Base-by-base conservation (phyloP, 1,140 invertebrate genomes). In the Tetranychus cinnabarinus region DNA sequence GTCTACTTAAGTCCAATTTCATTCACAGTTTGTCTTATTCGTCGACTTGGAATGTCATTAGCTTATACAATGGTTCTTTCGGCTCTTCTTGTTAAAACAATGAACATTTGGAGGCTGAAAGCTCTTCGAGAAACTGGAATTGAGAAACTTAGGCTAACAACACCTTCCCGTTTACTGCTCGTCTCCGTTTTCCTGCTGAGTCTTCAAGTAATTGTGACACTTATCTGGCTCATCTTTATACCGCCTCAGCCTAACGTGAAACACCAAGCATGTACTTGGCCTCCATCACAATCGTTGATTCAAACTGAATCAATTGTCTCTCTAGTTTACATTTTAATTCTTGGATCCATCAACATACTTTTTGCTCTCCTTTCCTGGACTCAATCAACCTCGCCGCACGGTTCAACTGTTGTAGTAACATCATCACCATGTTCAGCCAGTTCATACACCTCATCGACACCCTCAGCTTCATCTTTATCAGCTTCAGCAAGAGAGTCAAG, bases 1-100 rank as follows among this genome's bases (percentile, higher is more conserved):
- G 70, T 72, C 6, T 77, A 77, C 66, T 69, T 78, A 23, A 66
- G 75, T 7, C 71, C 74, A 31, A 67, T 72, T 12, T 68, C 69
- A 6, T 31, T 55, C 39, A 47, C 39, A 15, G 31, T 63, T 0
- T 78, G 77, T 64, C 72, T 68, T 36, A 66, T 77, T 5, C 67
- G 76, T 23, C 64, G 74, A 56, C 74, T 75, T 61, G 63, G 72
- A 34, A 46, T 70, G 62, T 74, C 71, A 39, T 60, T 78, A 37
- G 70, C 72, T 3, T 78, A 77, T 64, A 68, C 73, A 12, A 67
- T 76, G 34, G 68, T 72, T 8, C 77, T 75, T 61, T 68, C 71
- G 23, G 71, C 72, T 2, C 70, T 77, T 63, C 68, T 78, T 52
- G 71, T 77, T 0, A 77, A 77, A 61, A 70, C 76, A 7, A 68